Evolutionary conservation across 2,797 vertebrate species (phyloP).

Genomic region (Acanthornis magna): DNA sequence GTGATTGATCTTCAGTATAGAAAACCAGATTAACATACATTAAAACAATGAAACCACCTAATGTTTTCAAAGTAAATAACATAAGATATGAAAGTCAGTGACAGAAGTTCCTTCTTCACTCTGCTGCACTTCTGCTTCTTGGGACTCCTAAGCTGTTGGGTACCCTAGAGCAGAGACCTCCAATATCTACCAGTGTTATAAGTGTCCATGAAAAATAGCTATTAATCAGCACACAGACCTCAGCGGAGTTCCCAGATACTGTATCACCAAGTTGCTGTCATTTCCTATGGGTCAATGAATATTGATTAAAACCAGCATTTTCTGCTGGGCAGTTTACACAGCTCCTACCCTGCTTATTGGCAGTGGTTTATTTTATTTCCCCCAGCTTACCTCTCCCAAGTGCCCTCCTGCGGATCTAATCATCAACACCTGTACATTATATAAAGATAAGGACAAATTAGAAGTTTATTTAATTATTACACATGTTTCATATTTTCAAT

Average conservation of each 20-base stretch:
- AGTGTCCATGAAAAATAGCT: neutral
- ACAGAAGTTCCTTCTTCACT: neutral
- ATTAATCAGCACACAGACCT: neutral
- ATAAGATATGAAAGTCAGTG: neutral
- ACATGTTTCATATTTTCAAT: neutral
- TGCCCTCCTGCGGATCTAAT: neutral
- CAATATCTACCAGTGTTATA: neutral
- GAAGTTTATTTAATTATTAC: neutral
- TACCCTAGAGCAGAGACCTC: neutral
- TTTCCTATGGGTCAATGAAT: neutral
- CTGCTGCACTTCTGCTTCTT: neutral
- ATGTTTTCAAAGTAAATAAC: neutral
- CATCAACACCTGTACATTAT: neutral
- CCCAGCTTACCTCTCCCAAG: neutral
- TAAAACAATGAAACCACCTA: neutral
- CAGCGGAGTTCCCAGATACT: neutral
- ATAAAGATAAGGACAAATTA: neutral
- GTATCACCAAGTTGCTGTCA: neutral
- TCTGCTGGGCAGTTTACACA: neutral
- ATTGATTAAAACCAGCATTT: neutral
- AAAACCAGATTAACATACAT: neutral
- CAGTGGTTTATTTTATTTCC: neutral
- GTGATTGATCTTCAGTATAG: neutral
- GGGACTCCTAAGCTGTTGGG: neutral
- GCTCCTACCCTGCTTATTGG: neutral